These are phyloP conservation scores for Pipistrellus pygmaeus DNA, from an alignment of 2,797 vertebrate species.

Conservation along the genomic window DNA sequence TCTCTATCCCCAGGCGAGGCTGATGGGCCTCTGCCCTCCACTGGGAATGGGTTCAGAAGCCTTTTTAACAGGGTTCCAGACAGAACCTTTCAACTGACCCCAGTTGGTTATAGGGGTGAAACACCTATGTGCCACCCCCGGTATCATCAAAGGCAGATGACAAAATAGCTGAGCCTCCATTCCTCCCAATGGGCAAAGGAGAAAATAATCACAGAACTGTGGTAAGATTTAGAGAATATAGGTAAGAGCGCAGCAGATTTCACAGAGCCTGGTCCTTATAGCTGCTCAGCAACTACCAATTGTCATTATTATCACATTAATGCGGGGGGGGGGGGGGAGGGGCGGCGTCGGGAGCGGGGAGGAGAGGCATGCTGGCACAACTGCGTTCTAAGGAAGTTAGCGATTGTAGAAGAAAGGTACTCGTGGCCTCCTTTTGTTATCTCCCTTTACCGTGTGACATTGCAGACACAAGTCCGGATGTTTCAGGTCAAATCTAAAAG, in stretches of 20 bases:
- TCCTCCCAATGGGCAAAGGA: background rate
- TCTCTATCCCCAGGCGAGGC: background rate
- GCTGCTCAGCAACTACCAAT: background rate
- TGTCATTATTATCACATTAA: background rate
- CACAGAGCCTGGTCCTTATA: background rate
- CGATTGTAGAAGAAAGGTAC: background rate
- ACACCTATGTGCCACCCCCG: background rate
- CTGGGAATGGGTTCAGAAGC: background rate
- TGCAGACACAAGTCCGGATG: background rate
- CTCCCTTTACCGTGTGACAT: conserved; percentile 4
- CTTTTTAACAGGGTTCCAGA: background rate
- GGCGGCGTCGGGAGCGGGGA: too few species aligned
- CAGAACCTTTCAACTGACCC: background rate
- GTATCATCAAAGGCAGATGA: background rate
- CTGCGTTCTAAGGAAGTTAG: background rate
- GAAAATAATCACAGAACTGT: background rate
- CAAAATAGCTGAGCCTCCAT: background rate
- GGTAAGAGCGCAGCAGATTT: background rate
- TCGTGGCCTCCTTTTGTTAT: background rate
- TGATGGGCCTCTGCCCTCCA: background rate
- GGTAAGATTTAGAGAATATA: background rate
- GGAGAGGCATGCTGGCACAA: too few species aligned
- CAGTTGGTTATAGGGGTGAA: background rate
- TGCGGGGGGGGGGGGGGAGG: background rate
- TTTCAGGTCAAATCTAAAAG: background rate